A percentile compares a stretch with the other conserved stretches of the same genome.
These are phyloP conservation scores for Ginglymostoma cirratum DNA, from an alignment of 2,113 vertebrate genomes.

Conservation along the genomic window DNA sequence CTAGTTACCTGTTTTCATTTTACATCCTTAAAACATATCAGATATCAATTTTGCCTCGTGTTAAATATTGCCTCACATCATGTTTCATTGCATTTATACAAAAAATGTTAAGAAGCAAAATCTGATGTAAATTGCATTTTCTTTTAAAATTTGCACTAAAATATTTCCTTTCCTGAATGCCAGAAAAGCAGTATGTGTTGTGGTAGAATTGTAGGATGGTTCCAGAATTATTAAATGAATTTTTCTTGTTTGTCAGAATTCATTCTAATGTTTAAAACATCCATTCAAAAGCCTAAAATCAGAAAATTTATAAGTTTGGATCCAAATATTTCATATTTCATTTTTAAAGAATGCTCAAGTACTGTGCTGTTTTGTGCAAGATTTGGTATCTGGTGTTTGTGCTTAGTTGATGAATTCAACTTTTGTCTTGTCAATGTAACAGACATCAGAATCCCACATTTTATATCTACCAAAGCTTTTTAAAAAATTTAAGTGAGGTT, in stretches of 20 bases:
- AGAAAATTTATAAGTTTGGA: neutral
- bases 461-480: slow-evolving; percentile 13
- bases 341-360: neutral
- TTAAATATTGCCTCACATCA: neutral
- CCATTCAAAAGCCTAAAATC: neutral
- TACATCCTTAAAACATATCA: slow-evolving; percentile 17
- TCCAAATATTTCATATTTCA: neutral
- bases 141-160: slow-evolving; percentile 29
- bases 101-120: slow-evolving; percentile 4
- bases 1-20: slow-evolving; percentile 34
- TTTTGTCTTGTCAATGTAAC: neutral
- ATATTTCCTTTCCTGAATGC: slow-evolving; percentile 19
- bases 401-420: neutral
- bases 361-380: neutral
- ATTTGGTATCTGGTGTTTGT: neutral
- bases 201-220: neutral
- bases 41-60: slow-evolving; percentile 22
- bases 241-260: slow-evolving; percentile 17
- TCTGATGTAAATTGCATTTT: slow-evolving; percentile 3
- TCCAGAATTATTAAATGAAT: slow-evolving; percentile 17
- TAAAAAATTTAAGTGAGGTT: neutral
- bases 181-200: neutral
- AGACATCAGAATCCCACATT: neutral
- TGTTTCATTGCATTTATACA: slow-evolving; percentile 23
- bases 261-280: neutral